Percentiles rank a stretch among this genome's conserved stretches.
phyloP scores from a whole-genome alignment of 1,140 invertebrate genomes.

The Dendroctonus valens region DNA sequence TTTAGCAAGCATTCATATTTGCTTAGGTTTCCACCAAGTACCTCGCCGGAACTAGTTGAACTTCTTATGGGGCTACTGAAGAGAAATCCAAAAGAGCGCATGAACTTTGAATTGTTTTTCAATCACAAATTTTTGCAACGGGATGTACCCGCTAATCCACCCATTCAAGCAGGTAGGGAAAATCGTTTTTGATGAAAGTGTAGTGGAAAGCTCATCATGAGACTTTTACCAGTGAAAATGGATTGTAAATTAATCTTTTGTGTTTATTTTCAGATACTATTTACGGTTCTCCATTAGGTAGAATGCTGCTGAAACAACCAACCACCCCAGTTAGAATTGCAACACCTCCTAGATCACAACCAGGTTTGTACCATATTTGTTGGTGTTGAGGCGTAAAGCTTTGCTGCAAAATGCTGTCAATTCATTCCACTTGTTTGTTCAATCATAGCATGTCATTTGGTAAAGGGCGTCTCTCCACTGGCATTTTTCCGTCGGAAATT shows the following conservation, averaged over 20 bases:
- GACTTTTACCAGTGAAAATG: too few species aligned
- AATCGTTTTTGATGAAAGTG: background rate
- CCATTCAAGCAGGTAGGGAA: constrained; percentile 43
- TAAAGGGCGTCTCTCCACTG: too few species aligned
- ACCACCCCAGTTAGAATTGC: constrained; percentile 40
- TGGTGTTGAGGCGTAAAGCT: too few species aligned
- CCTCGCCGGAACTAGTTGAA: constrained; percentile 85
- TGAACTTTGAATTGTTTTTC: constrained; percentile 95
- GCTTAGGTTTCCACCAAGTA: constrained; percentile 85
- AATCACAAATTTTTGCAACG: constrained; percentile 85
- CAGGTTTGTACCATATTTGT: constrained; percentile 33
- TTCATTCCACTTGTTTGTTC: too few species aligned
- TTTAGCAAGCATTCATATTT: constrained; percentile 18
- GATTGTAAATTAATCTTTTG: background rate
- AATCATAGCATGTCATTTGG: too few species aligned
- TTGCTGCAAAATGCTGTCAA: too few species aligned
- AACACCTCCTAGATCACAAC: constrained; percentile 39
- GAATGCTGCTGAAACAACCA: constrained; percentile 32
- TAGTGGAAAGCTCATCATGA: too few species aligned
- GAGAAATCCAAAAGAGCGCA: constrained; percentile 90
- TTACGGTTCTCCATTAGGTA: constrained; percentile 40
- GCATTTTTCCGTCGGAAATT: too few species aligned
- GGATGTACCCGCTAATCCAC: constrained; percentile 53
- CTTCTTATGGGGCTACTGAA: constrained; percentile 84
- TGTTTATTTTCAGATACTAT: constrained; percentile 20